Evolutionary conservation across 2,888 invertebrate species (phyloP).

Genomic region (Hofmannophila pseudospretella): DNA sequence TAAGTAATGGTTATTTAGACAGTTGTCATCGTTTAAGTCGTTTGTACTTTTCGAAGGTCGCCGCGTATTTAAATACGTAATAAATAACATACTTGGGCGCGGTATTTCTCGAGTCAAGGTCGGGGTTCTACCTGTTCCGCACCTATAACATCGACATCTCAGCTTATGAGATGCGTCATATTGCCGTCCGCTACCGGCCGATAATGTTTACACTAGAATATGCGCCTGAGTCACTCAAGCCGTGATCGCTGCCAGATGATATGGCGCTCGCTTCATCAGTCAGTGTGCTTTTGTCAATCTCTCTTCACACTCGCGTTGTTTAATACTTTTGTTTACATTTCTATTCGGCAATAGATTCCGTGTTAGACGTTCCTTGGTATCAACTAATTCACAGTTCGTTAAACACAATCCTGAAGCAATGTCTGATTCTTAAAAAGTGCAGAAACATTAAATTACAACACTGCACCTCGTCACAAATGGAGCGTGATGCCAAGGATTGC

Average conservation of each 20-base stretch:
- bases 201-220: slow-evolving; percentile 62
- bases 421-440: slow-evolving; percentile 34
- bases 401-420: slow-evolving; percentile 27
- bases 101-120: slow-evolving; percentile 25
- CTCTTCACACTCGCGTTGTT: slow-evolving; percentile 34
- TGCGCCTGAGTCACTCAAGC: slow-evolving; percentile 57
- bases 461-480: slow-evolving; percentile 44
- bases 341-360: background rate
- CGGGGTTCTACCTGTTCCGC: slow-evolving; percentile 37
- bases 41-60: slow-evolving; percentile 5
- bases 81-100: slow-evolving; percentile 24
- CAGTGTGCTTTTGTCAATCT: slow-evolving; percentile 45
- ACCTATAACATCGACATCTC: slow-evolving; percentile 46
- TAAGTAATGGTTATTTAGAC: too few species aligned
- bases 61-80: too few species aligned
- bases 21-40: slow-evolving; percentile 1
- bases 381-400: slow-evolving; percentile 23
- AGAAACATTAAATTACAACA: slow-evolving; percentile 36
- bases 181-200: slow-evolving; percentile 39
- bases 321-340: slow-evolving; percentile 9
- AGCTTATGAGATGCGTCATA: slow-evolving; percentile 53
- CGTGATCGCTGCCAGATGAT: slow-evolving; percentile 51
- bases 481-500: slow-evolving; percentile 42
- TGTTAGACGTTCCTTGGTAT: slow-evolving; percentile 12
- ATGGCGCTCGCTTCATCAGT: slow-evolving; percentile 44